Percentiles rank a stretch among this genome's conserved stretches.
These are phyloP conservation scores for Drosophila anceps DNA, from an alignment of 2,888 invertebrate genomes.

Conservation along the genomic window DNA sequence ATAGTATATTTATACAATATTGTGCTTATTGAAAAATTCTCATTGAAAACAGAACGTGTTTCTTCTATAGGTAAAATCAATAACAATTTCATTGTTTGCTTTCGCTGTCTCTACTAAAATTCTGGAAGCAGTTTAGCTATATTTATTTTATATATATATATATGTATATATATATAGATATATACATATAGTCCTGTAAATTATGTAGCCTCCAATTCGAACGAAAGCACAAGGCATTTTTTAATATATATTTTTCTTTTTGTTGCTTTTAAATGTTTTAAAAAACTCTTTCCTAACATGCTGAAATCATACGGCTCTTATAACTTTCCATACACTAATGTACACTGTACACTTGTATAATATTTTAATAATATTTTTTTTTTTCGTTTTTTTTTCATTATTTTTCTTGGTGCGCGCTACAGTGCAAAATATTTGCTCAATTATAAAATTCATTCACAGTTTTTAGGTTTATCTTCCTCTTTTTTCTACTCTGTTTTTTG, in stretches of 20 bases:
- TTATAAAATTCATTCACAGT: slow-evolving; percentile 74
- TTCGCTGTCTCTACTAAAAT: slow-evolving; percentile 9
- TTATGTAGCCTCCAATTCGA: slow-evolving; percentile 52
- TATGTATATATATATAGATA: slow-evolving; percentile 26
- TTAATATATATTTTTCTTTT: slow-evolving; percentile 30
- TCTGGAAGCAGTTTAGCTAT: slow-evolving; percentile 73
- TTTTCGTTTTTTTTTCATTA: no score
- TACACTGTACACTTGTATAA: slow-evolving; percentile 30
- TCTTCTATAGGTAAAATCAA: slow-evolving; percentile 33
- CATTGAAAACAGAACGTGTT: slow-evolving; percentile 45
- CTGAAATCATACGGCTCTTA: slow-evolving; percentile 25
- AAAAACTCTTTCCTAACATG: slow-evolving; percentile 38
- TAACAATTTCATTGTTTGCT: slow-evolving; percentile 62
- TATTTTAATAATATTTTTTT: not conserved
- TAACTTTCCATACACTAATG: slow-evolving; percentile 32
- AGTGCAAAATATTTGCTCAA: slow-evolving; percentile 75
- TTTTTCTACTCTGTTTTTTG: slow-evolving; percentile 11
- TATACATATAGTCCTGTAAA: slow-evolving; percentile 32
- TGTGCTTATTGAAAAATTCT: slow-evolving; percentile 38
- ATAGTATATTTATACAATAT: slow-evolving; percentile 33
- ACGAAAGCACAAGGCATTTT: slow-evolving; percentile 61
- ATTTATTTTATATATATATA: slow-evolving; percentile 29
- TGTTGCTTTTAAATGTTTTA: slow-evolving; percentile 52
- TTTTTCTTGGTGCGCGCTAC: slow-evolving; percentile 69
- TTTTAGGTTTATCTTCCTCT: slow-evolving; percentile 16